phyloP scores from a whole-genome alignment of 2,113 vertebrate genomes.

The Urocolius indicus region DNA sequence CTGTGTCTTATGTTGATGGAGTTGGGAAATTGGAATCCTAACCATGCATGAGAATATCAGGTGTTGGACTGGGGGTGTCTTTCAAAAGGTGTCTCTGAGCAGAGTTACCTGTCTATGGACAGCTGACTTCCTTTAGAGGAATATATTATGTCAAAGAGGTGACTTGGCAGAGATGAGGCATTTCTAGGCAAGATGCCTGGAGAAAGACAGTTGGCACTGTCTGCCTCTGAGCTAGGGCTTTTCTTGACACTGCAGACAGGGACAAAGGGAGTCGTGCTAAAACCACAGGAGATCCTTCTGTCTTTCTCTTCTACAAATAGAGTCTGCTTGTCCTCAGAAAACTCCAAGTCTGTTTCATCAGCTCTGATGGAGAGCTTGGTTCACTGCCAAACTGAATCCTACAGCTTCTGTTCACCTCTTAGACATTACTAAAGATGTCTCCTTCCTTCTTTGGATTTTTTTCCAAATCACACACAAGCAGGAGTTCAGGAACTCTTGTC shows the following conservation, averaged over 20 bases:
- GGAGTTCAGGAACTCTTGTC: background rate
- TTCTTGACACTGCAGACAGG: background rate
- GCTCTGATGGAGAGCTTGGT: background rate
- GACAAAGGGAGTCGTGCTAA: background rate
- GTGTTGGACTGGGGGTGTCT: background rate
- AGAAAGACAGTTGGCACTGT: background rate
- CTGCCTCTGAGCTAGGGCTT: background rate
- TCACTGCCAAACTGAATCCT: background rate
- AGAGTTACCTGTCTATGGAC: background rate
- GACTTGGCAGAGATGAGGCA: background rate
- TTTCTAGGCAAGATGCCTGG: background rate
- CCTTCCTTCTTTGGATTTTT: background rate
- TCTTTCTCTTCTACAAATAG: rapidly evolving
- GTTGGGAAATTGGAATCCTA: background rate
- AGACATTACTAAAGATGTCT: background rate
- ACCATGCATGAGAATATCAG: background rate
- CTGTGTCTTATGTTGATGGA: background rate
- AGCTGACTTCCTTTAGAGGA: background rate
- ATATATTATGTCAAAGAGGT: background rate
- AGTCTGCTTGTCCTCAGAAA: rapidly evolving
- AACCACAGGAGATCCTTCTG: background rate
- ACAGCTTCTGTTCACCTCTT: background rate
- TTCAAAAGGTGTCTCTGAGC: background rate
- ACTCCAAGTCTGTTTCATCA: background rate
- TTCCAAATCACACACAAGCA: background rate